phyloP scores from a whole-genome alignment of 2,797 vertebrate genomes.

The Schizopygopsis pylzovi region DNA sequence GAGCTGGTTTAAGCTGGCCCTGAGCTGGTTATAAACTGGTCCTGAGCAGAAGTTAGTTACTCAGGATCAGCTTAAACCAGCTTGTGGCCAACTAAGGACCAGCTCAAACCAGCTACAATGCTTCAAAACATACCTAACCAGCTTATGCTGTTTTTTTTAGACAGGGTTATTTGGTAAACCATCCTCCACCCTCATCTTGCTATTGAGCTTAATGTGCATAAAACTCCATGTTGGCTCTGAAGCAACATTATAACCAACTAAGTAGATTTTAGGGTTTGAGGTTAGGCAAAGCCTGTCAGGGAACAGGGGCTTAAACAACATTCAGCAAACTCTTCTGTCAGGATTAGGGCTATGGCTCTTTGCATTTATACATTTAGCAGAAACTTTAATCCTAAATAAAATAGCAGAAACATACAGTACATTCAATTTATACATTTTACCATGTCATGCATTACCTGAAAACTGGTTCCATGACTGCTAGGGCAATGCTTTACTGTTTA shows the following conservation, averaged over 20 bases:
- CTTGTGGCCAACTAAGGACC: not conserved
- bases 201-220: not conserved
- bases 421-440: not conserved
- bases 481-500: not conserved
- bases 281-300: not conserved
- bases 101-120: not conserved
- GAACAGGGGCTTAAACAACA: not conserved
- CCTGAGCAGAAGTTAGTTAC: not conserved
- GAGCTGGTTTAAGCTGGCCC: not conserved
- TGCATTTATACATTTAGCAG: not conserved
- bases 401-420: not conserved
- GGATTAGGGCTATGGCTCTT: not conserved
- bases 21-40: not conserved
- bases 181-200: not conserved
- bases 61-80: not conserved
- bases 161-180: not conserved
- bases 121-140: constrained; percentile 3
- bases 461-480: not conserved
- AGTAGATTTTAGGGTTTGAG: not conserved
- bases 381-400: not conserved
- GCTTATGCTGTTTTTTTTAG: not conserved
- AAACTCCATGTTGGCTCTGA: not conserved
- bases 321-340: not conserved
- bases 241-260: not conserved
- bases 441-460: not conserved